Conservation (phyloP, 1,140 invertebrate species). For the Dendrolimus kikuchii region DNA sequence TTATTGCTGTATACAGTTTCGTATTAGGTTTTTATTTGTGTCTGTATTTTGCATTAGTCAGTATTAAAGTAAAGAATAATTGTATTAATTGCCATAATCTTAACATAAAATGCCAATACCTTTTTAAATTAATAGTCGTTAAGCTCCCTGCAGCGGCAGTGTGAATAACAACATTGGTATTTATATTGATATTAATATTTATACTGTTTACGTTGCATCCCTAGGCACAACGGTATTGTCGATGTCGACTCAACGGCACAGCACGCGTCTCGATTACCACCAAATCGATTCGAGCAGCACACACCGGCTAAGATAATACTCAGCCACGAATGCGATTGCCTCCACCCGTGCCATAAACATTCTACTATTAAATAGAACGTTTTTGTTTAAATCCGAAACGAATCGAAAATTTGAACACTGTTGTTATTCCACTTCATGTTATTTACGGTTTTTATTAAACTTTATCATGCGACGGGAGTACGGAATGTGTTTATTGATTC, state of each 20-base stretch:
- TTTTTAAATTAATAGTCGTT: no score
- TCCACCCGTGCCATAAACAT: conserved; percentile 49
- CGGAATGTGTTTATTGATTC: conserved; percentile 58
- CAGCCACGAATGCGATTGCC: conserved; percentile 23
- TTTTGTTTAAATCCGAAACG: conserved; percentile 67
- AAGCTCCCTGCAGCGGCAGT: no score
- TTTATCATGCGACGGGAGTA: conserved; percentile 57
- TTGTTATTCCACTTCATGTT: conserved; percentile 57
- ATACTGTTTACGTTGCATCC: no score
- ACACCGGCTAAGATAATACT: conserved; percentile 30
- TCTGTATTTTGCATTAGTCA: no score
- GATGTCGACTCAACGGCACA: conserved; percentile 2
- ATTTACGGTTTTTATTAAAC: conserved; percentile 53
- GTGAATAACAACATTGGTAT: no score
- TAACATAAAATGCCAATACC: no score
- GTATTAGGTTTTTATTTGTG: no score
- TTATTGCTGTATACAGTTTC: no score
- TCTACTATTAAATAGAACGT: conserved; percentile 68
- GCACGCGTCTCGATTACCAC: conserved; percentile 47
- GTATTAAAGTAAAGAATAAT: no score
- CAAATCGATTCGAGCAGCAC: conserved; percentile 58
- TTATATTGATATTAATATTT: no score
- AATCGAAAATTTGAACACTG: conserved; percentile 67
- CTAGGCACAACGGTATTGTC: background rate
- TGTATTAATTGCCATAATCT: no score